phyloP scores from a whole-genome alignment of 2,797 vertebrate genomes.

The Macropodus opercularis region DNA sequence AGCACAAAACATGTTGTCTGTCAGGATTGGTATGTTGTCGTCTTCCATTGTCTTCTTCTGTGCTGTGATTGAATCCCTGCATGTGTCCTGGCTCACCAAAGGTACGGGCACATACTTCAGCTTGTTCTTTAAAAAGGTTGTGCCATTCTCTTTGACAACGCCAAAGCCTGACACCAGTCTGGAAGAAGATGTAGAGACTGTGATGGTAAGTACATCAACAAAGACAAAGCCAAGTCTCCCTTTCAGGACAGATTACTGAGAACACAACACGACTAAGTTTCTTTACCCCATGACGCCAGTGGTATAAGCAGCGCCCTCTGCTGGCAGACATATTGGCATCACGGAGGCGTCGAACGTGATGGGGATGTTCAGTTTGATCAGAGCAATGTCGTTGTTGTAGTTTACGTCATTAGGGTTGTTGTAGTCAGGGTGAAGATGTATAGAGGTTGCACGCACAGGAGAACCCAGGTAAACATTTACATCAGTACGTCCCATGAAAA shows the following conservation, averaged over 20 bases:
- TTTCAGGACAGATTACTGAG: too few relatives aligned
- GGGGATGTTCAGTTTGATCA: conserved; percentile 63
- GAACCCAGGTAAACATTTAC: rapidly evolving
- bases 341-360: conserved; percentile 62
- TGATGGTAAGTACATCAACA: background rate
- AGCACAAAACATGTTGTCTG: conserved; percentile 79
- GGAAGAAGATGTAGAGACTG: conserved; percentile 3
- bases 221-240: too few relatives aligned
- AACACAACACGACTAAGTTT: too few relatives aligned
- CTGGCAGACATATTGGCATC: conserved; percentile 78
- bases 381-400: conserved; percentile 72
- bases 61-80: rapidly evolving
- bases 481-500: conserved; percentile 57
- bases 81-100: conserved; percentile 56
- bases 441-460: conserved; percentile 3
- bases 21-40: background rate
- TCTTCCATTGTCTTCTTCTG: rapidly evolving
- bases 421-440: conserved; percentile 69
- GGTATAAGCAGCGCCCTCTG: conserved; percentile 15
- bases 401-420: background rate
- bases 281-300: conserved; percentile 59
- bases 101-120: conserved; percentile 61
- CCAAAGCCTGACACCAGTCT: conserved; percentile 72
- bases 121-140: background rate
- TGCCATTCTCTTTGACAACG: rapidly evolving